These are phyloP conservation scores for Sylvia borin DNA, from an alignment of 2,797 vertebrate genomes.

Conservation along the genomic window DNA sequence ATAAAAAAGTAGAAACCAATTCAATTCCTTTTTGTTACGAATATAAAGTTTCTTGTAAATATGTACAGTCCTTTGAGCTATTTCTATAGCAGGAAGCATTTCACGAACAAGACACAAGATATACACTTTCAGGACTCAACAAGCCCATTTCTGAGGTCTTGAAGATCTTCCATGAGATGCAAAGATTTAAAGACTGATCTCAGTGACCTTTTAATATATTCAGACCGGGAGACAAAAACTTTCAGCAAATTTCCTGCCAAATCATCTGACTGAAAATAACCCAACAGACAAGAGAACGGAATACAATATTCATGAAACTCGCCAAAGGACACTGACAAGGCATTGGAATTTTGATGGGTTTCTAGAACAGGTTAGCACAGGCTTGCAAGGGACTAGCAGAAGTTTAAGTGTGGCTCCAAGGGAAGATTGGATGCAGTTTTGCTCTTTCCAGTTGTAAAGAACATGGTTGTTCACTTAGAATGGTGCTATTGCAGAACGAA, in stretches of 20 bases:
- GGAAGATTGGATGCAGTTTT: slow-evolving; percentile 62
- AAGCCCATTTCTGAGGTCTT: slow-evolving; percentile 72
- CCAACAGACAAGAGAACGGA: slow-evolving; percentile 62
- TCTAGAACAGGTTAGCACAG: slow-evolving; percentile 71
- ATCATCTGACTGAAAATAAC: slow-evolving; percentile 65
- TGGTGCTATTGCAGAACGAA: slow-evolving; percentile 34
- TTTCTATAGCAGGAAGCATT: slow-evolving; percentile 81
- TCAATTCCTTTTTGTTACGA: slow-evolving; percentile 83
- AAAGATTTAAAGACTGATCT: slow-evolving; percentile 75
- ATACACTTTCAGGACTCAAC: slow-evolving; percentile 70
- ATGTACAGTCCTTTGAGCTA: slow-evolving; percentile 83
- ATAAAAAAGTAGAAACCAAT: slow-evolving; percentile 89
- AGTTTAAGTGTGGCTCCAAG: slow-evolving; percentile 58
- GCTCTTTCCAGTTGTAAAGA: slow-evolving; percentile 62
- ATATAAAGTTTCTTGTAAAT: slow-evolving; percentile 86
- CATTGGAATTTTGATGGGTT: slow-evolving; percentile 17
- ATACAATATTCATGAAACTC: slow-evolving; percentile 47
- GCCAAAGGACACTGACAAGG: slow-evolving; percentile 59
- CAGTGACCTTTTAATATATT: slow-evolving; percentile 72
- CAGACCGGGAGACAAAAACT: slow-evolving; percentile 75
- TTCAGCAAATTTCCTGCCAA: slow-evolving; percentile 74
- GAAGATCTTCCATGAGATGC: slow-evolving; percentile 78
- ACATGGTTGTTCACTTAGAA: slow-evolving; percentile 36
- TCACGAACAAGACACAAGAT: slow-evolving; percentile 78
- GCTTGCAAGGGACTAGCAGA: slow-evolving; percentile 69